A percentile compares a stretch with the other conserved stretches of the same genome.
Conservation (phyloP, 1,140 invertebrate species). For the Monochamus saltuarius region DNA sequence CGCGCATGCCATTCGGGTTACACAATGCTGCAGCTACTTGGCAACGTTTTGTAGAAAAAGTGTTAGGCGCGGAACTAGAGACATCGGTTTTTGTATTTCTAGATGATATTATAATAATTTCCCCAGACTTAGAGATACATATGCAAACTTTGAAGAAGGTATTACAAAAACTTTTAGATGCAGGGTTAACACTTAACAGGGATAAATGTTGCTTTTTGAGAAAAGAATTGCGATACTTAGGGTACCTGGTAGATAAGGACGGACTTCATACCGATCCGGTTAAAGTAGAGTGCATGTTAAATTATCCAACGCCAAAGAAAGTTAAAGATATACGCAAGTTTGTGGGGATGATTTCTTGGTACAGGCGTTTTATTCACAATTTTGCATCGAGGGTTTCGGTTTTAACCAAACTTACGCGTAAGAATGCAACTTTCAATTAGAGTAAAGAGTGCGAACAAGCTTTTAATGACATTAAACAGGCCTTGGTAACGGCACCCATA, state of each 20-base stretch:
- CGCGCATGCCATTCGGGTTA: conserved; percentile 53
- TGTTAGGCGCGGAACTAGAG: conserved; percentile 12
- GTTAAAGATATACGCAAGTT: conserved; percentile 9
- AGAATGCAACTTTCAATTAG: conserved; percentile 18
- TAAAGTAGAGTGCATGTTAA: conserved; percentile 35
- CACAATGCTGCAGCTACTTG: conserved; percentile 37
- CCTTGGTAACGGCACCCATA: conserved; percentile 16
- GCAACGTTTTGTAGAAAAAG: neutral
- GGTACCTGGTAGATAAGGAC: conserved; percentile 24
- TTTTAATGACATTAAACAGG: conserved; percentile 20
- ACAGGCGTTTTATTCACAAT: conserved; percentile 18
- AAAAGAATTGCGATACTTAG: conserved; percentile 10
- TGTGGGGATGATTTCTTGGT: conserved; percentile 7
- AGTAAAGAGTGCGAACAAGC: conserved; percentile 13
- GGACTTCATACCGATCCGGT: conserved; percentile 49
- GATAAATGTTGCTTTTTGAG: conserved; percentile 19
- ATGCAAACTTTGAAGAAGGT: conserved; percentile 9
- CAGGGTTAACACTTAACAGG: conserved; percentile 18
- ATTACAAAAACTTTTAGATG: neutral
- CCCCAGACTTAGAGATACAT: conserved; percentile 18
- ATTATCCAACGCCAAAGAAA: conserved; percentile 2
- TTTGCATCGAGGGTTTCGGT: conserved; percentile 17
- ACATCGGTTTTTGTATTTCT: conserved; percentile 21
- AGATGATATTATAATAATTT: conserved; percentile 23
- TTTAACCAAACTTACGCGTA: conserved; percentile 12